phyloP scores from a whole-genome alignment of 2,113 vertebrate genomes.

The Alosa alosa region DNA sequence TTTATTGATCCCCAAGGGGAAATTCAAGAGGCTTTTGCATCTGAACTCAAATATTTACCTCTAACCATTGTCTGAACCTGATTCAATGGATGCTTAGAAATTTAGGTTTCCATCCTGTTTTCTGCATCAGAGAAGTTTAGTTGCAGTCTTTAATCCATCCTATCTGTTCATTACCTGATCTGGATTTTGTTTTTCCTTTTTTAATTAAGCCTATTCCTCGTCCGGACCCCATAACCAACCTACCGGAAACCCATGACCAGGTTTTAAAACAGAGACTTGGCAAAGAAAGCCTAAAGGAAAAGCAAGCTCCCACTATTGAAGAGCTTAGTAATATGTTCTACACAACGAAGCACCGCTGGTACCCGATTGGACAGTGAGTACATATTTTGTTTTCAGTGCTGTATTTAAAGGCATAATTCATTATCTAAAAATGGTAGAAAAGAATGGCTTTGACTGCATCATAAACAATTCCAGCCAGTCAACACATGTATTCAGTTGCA shows the following conservation, averaged over 20 bases:
- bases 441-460: too few relatives aligned
- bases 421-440: too few relatives aligned
- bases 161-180: too few relatives aligned
- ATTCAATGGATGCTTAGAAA: too few relatives aligned
- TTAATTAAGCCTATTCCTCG: slow-evolving; percentile 77
- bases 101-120: too few relatives aligned
- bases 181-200: background rate
- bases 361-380: slow-evolving; percentile 91
- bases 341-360: slow-evolving; percentile 96
- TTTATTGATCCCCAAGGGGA: too few relatives aligned
- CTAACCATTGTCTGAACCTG: too few relatives aligned
- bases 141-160: too few relatives aligned
- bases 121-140: too few relatives aligned
- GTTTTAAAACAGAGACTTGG: slow-evolving; percentile 82
- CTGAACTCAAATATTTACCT: too few relatives aligned
- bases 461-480: too few relatives aligned
- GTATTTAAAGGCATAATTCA: background rate
- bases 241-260: slow-evolving; percentile 85
- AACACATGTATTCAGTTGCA: background rate
- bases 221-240: slow-evolving; percentile 74
- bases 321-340: slow-evolving; percentile 95
- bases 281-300: slow-evolving; percentile 61
- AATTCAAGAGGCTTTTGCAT: too few relatives aligned
- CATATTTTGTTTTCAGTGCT: background rate
- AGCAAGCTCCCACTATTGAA: slow-evolving; percentile 78